Conservation (phyloP, 2,888 invertebrate species). For the Podabrus alpinus region DNA sequence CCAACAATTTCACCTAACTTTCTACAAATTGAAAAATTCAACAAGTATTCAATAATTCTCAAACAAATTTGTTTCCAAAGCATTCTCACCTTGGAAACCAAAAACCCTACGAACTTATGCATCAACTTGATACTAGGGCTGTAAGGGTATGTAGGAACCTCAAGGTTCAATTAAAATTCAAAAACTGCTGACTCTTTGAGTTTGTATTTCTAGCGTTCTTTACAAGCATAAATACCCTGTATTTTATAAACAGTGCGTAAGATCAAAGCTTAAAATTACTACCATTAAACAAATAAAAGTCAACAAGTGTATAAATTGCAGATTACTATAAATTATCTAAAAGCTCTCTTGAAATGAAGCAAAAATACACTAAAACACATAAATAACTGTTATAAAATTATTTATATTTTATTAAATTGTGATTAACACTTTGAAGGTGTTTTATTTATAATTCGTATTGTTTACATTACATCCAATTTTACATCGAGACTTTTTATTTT, state of each 20-base stretch:
- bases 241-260: neutral
- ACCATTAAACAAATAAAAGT: neutral
- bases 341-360: neutral
- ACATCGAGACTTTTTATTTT: neutral
- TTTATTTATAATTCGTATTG: neutral
- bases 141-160: no score
- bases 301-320: neutral
- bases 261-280: neutral
- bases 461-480: neutral
- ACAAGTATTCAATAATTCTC: no score
- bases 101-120: no score
- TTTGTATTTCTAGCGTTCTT: neutral
- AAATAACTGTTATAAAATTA: neutral
- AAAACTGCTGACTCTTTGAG: neutral
- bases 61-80: no score
- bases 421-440: neutral
- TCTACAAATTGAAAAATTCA: no score
- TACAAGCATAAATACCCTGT: neutral
- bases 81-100: no score
- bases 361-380: neutral
- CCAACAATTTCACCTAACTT: no score
- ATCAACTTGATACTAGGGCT: no score
- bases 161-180: neutral
- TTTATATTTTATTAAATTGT: neutral
- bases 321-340: neutral